phyloP scores from a whole-genome alignment of 2,888 invertebrate genomes.

The Campaea margaritaria region DNA sequence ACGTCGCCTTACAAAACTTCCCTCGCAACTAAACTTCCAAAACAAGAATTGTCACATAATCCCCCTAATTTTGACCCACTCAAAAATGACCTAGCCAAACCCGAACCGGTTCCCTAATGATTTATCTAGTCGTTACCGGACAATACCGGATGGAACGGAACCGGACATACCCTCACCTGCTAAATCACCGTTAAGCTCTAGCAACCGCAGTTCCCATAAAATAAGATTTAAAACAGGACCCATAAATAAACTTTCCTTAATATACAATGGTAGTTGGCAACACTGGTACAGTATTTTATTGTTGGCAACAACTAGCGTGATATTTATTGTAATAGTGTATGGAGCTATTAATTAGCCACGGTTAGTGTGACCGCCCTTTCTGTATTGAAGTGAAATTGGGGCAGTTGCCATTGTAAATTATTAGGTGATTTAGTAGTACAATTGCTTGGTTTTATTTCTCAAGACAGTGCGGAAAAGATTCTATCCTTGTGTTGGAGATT shows the following conservation, averaged over 20 bases:
- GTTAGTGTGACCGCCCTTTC: constrained; percentile 62
- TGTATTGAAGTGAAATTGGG: constrained; percentile 40
- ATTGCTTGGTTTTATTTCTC: neutral
- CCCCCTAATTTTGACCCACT: constrained; percentile 36
- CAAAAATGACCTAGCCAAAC: constrained; percentile 58
- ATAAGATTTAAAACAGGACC: constrained; percentile 76
- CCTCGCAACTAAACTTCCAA: constrained; percentile 7
- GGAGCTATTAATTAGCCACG: constrained; percentile 68
- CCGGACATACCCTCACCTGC: constrained; percentile 65
- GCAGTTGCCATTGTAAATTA: constrained; percentile 28
- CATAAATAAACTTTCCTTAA: constrained; percentile 68
- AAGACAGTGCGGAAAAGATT: neutral
- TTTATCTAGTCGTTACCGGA: constrained; percentile 48
- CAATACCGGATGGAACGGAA: constrained; percentile 50
- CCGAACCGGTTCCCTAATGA: constrained; percentile 48
- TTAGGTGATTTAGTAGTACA: constrained; percentile 19
- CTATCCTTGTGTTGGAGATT: no score
- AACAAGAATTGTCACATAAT: constrained; percentile 36
- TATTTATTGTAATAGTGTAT: constrained; percentile 60
- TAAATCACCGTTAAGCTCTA: constrained; percentile 70
- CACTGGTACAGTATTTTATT: constrained; percentile 50
- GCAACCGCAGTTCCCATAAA: constrained; percentile 83
- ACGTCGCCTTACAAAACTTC: neutral
- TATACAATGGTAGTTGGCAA: constrained; percentile 59
- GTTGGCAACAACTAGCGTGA: constrained; percentile 41